Evolutionary conservation across 2,797 vertebrate species (phyloP).

Genomic region (Spinibarbus caldwelli): DNA sequence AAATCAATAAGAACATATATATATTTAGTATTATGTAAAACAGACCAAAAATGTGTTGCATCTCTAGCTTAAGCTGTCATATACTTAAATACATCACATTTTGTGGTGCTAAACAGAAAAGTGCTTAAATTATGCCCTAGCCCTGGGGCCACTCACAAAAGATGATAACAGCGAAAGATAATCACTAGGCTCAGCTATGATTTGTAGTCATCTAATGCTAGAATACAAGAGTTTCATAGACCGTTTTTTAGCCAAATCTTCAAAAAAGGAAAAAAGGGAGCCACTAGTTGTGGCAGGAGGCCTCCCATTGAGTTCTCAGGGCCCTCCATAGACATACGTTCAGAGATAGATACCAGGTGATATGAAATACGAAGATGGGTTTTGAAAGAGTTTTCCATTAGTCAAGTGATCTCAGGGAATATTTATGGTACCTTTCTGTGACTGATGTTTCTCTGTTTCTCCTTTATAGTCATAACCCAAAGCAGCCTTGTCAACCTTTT

Average conservation of each 20-base stretch:
- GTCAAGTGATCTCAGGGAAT: not conserved
- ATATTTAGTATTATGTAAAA: not conserved
- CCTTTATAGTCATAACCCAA: conserved; percentile 89
- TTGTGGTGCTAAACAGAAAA: not conserved
- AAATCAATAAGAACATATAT: conserved; percentile 1
- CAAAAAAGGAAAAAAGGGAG: not conserved
- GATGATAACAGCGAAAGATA: not conserved
- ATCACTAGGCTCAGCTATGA: not conserved
- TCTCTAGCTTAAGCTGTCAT: not conserved
- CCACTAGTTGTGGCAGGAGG: not conserved
- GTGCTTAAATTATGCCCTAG: not conserved
- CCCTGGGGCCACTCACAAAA: not conserved
- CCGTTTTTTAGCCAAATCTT: not conserved
- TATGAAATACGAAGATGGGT: not conserved
- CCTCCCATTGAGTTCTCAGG: not conserved
- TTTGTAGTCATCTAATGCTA: not conserved
- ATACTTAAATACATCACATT: not conserved
- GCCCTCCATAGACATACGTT: too few species aligned
- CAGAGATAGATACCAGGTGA: too few species aligned
- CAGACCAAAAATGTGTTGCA: not conserved
- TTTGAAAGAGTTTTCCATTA: not conserved
- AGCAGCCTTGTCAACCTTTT: conserved; percentile 86
- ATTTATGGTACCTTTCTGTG: conserved; percentile 80
- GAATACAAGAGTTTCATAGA: not conserved
- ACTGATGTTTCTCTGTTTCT: conserved; percentile 86